phyloP scores from a whole-genome alignment of 2,797 vertebrate species.

The Moxostoma hubbsi region DNA sequence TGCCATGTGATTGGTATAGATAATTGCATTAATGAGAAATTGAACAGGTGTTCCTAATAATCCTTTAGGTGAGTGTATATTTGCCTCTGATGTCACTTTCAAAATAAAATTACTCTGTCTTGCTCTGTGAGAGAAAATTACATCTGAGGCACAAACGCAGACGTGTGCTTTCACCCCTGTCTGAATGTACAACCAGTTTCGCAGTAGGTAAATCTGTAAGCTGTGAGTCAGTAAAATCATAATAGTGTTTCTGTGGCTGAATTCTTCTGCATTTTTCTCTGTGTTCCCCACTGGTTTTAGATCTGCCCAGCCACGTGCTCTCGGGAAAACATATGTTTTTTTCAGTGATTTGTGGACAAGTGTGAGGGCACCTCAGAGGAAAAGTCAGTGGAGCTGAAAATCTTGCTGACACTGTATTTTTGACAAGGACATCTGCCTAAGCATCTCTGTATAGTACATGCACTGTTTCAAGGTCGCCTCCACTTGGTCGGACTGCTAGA shows the following conservation, averaged over 20 bases:
- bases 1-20: too few relatives aligned
- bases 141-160: slow-evolving; percentile 14
- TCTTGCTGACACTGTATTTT: slow-evolving; percentile 53
- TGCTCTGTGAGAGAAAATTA: not conserved
- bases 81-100: too few relatives aligned
- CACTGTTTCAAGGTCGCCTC: slow-evolving; percentile 52
- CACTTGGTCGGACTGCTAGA: not conserved
- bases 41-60: too few relatives aligned
- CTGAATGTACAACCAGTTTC: slow-evolving; percentile 25
- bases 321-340: slow-evolving; percentile 45
- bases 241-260: slow-evolving; percentile 48
- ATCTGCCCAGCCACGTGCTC: slow-evolving; percentile 37
- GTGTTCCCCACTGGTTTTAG: slow-evolving; percentile 46
- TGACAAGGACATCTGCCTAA: slow-evolving; percentile 37
- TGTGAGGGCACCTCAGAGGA: slow-evolving; percentile 54
- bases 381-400: slow-evolving; percentile 53
- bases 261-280: slow-evolving; percentile 31
- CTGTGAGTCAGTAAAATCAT: slow-evolving; percentile 43
- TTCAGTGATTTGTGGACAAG: slow-evolving; percentile 44
- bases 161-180: slow-evolving; percentile 12
- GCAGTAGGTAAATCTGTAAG: slow-evolving; percentile 24
- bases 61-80: too few relatives aligned
- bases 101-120: not conserved
- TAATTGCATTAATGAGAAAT: too few relatives aligned
- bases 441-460: slow-evolving; percentile 31